Base-by-base conservation (phyloP, 2,888 invertebrate genomes). In the Lymantria dispar region DNA sequence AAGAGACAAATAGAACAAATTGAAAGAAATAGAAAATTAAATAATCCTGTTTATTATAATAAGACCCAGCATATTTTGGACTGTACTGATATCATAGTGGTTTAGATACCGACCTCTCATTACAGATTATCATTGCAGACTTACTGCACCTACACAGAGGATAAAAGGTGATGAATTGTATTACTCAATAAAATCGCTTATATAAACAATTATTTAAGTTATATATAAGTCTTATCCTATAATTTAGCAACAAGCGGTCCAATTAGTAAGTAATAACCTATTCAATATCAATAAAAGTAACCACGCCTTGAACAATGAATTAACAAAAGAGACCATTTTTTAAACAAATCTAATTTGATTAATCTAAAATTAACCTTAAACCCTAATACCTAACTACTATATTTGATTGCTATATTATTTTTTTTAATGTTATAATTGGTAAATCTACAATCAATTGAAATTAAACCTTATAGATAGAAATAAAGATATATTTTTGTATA, bases 261-360 rank as follows among this genome's bases (percentile, higher is more conserved):
- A 54, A 50, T 64, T 56, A 60, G 50, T 53, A 51, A 58, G 58
- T 37, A 53, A 65, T 54, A 55, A 15, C 33, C 46, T 54, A 64
- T 58, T 63, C 63, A 56, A 58, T 65, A 54, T 56, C 52, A 54
- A 54, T 12, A 38, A 53, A 60, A 64, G 63, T 65, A 55, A 54
- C 66, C 64, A 64, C 64, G 64, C 66, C 64, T 56, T 15, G 38
- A 53, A 65, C 66, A 65, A 65, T 60, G 30, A 30, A 49, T 51
- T 39, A 52, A 65, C 58, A 65, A 64, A 50, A 36, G 33, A 36
- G 10, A 39, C 42, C 41, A n/a, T 50, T 54, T 53, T 43, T 9
- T 15, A 12, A 60, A 52, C 13, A 8, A 14, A 40, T 33, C 12
- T 13, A 45, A 15, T 3, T n/a, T 42, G 14, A 33, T 3, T 2